phyloP scores from a whole-genome alignment of 2,113 vertebrate species.

The Pedionomus torquatus region DNA sequence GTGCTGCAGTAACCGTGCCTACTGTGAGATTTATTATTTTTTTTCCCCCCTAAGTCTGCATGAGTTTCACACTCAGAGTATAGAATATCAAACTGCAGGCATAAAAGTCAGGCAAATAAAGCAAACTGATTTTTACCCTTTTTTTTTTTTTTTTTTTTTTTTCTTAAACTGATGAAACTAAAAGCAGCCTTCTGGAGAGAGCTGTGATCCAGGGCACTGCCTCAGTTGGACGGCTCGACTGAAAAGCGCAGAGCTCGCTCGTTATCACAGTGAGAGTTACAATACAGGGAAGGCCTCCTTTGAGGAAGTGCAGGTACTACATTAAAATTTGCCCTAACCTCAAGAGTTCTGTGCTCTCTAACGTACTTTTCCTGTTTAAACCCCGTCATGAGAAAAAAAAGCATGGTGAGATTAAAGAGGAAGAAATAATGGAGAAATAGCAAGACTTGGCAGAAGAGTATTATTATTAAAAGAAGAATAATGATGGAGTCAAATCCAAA shows the following conservation, averaged over 20 bases:
- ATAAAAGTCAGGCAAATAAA: neutral
- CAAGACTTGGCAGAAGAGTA: neutral
- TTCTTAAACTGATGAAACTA: neutral
- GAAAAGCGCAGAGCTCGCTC: neutral
- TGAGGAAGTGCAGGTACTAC: neutral
- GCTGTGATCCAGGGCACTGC: neutral
- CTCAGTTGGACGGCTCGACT: neutral
- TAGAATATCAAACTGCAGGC: neutral
- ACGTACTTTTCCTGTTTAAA: neutral
- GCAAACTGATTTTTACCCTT: too few species aligned
- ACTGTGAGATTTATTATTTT: fast-evolving
- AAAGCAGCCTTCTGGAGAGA: neutral
- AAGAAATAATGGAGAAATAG: neutral
- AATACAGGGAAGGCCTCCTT: neutral
- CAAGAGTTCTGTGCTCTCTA: neutral
- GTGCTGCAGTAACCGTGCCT: neutral
- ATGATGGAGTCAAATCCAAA: neutral
- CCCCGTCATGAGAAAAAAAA: neutral
- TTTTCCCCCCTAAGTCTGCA: neutral
- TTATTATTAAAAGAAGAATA: neutral
- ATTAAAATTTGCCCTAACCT: neutral
- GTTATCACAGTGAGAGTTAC: neutral
- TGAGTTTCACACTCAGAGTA: neutral
- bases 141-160: neutral
- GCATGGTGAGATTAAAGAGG: neutral